Percentiles rank a stretch among this genome's conserved stretches.
Evolutionary conservation across 2,888 invertebrate genomes (phyloP).

Genomic region (Lottia gigantea): DNA sequence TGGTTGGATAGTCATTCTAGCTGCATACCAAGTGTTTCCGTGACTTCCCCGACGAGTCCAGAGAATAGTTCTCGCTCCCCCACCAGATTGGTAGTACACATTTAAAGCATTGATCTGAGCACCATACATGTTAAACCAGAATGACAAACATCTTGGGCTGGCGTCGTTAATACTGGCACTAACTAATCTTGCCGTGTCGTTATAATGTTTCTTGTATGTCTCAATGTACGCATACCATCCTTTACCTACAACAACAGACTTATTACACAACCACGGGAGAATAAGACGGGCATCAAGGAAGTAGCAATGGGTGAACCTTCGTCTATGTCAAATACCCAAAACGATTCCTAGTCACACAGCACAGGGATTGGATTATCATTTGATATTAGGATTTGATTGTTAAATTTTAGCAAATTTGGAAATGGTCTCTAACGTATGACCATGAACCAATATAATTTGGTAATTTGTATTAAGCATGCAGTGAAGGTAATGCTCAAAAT

Average conservation of each 20-base stretch:
- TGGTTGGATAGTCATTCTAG: constrained; percentile 26
- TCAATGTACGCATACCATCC: constrained; percentile 73
- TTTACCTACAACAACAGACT: constrained; percentile 22
- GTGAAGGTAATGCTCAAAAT: too few species aligned
- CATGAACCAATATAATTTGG: too few species aligned
- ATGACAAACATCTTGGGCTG: constrained; percentile 46
- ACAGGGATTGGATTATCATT: too few species aligned
- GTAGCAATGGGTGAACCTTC: too few species aligned
- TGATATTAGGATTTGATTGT: too few species aligned
- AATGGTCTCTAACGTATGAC: too few species aligned
- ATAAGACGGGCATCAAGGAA: too few species aligned
- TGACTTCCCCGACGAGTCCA: constrained; percentile 32
- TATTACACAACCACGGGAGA: too few species aligned
- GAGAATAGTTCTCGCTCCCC: constrained; percentile 23
- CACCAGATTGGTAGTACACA: constrained; percentile 43
- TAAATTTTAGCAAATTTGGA: too few species aligned
- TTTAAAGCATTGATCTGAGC: constrained; percentile 47
- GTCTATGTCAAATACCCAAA: too few species aligned
- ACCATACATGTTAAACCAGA: constrained; percentile 62
- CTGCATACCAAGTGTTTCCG: constrained; percentile 42
- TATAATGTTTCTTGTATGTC: constrained; percentile 71
- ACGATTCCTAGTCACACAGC: too few species aligned
- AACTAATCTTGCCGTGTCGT: constrained; percentile 72
- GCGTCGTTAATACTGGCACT: constrained; percentile 43
- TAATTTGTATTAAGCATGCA: too few species aligned